Evolutionary conservation across 2,888 invertebrate genomes (phyloP).

Genomic region (Tetragnatha montana): DNA sequence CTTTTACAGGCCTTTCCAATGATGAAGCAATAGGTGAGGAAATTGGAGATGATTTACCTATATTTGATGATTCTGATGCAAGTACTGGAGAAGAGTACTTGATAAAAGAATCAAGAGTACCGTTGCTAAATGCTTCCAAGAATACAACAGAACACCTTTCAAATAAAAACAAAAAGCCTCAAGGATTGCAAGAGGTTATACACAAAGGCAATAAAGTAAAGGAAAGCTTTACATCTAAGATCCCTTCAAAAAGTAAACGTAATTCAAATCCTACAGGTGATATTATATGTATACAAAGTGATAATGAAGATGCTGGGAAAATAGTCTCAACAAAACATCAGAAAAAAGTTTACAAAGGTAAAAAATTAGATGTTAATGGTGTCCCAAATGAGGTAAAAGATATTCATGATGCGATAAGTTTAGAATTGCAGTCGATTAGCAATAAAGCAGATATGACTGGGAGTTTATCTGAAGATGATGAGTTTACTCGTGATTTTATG

Average conservation of each 20-base stretch:
- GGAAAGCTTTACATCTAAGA: neutral
- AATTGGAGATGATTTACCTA: neutral
- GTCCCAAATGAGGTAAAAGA: neutral
- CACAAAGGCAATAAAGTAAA: neutral
- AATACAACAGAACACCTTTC: neutral
- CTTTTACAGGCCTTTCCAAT: neutral
- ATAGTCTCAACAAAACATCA: neutral
- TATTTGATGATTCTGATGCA: neutral
- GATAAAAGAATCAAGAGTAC: neutral
- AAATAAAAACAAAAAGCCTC: neutral
- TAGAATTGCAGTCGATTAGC: slow-evolving; percentile 32
- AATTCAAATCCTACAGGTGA: neutral
- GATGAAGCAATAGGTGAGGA: neutral
- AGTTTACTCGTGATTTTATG: slow-evolving; percentile 22
- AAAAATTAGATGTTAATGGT: neutral
- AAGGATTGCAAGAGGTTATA: neutral
- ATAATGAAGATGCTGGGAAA: neutral
- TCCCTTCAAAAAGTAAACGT: neutral
- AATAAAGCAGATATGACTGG: slow-evolving; percentile 1
- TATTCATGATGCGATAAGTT: neutral
- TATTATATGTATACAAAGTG: neutral
- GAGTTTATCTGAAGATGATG: neutral
- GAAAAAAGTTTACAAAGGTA: neutral
- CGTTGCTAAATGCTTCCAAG: neutral
- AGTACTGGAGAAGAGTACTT: neutral